A percentile compares a stretch with the other conserved stretches of the same genome.
phyloP scores from a whole-genome alignment of 2,888 invertebrate species.

The Serripes groenlandicus region DNA sequence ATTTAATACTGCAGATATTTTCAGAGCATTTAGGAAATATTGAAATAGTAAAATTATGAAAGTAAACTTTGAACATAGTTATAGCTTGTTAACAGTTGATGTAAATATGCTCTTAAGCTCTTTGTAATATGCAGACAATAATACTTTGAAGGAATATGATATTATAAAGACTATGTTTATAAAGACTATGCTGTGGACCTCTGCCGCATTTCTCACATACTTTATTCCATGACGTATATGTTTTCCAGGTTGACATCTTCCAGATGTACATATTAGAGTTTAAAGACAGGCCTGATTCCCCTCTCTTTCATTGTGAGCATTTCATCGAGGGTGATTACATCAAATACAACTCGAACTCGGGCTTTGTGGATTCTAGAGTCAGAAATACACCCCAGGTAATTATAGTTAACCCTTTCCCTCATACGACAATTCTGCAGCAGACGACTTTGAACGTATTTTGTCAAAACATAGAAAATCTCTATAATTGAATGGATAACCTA shows the following conservation, averaged over 20 bases:
- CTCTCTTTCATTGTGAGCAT: slow-evolving; percentile 88
- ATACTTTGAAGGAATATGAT: too few species aligned
- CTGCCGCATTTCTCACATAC: too few species aligned
- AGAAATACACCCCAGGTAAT: slow-evolving; percentile 87
- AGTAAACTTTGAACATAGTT: too few species aligned
- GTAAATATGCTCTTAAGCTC: too few species aligned
- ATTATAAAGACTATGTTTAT: too few species aligned
- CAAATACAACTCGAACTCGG: slow-evolving; percentile 89
- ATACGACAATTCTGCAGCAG: background rate
- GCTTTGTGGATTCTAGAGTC: slow-evolving; percentile 87
- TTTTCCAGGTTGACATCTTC: slow-evolving; percentile 88
- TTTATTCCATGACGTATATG: too few species aligned
- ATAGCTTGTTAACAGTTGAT: too few species aligned
- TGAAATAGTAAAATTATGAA: too few species aligned
- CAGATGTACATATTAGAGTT: slow-evolving; percentile 89
- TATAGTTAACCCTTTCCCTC: background rate
- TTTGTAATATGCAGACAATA: too few species aligned
- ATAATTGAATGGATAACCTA: background rate
- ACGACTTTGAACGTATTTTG: background rate
- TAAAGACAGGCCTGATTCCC: slow-evolving; percentile 85
- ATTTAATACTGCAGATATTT: too few species aligned
- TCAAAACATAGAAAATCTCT: background rate
- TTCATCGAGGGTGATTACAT: slow-evolving; percentile 89
- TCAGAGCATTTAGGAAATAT: too few species aligned
- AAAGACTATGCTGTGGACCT: too few species aligned